Percentiles rank a stretch among this genome's conserved stretches.
These are phyloP conservation scores for Noctua fimbriata DNA, from an alignment of 2,888 invertebrate genomes.

Conservation along the genomic window DNA sequence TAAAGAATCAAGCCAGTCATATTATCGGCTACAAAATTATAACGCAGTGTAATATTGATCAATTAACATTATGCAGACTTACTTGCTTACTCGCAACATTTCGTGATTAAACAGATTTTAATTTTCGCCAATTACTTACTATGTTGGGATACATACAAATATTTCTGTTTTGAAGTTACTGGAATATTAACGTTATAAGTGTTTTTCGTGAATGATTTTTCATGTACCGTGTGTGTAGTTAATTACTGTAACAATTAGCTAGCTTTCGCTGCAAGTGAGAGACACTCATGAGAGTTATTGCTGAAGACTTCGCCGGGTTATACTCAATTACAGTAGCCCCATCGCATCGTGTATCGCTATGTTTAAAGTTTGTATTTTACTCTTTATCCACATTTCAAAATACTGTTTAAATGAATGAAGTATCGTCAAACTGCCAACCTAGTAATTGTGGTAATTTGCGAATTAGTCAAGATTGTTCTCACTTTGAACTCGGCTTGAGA, in stretches of 20 bases:
- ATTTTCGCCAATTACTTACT: background rate
- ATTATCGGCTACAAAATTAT: background rate
- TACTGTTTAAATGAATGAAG: background rate
- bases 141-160: background rate
- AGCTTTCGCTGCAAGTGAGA: background rate
- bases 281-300: background rate
- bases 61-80: background rate
- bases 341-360: no score
- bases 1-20: background rate
- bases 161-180: background rate
- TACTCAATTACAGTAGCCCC: background rate
- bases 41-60: background rate
- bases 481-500: slow-evolving; percentile 8
- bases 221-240: background rate
- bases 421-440: background rate
- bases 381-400: background rate
- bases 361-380: background rate
- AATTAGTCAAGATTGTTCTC: background rate
- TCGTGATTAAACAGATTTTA: background rate
- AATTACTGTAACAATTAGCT: background rate
- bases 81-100: background rate
- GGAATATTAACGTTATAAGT: background rate
- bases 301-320: background rate
- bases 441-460: slow-evolving; percentile 8
- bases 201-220: background rate